phyloP scores from a whole-genome alignment of 2,888 invertebrate genomes.

The Drosophila sordidula region DNA sequence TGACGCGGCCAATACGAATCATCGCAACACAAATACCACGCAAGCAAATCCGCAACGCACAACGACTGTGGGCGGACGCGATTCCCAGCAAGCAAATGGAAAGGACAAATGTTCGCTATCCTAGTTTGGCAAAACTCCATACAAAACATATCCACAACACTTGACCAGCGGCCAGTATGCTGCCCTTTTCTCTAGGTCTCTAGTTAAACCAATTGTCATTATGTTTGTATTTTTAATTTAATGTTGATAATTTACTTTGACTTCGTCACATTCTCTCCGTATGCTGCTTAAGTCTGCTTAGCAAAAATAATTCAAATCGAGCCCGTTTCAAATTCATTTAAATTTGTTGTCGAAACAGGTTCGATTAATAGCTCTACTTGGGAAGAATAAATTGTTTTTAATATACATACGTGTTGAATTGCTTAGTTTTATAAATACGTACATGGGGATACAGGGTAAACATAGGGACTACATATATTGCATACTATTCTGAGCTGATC shows the following conservation, averaged over 20 bases:
- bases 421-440: constrained; percentile 65
- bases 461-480: constrained; percentile 49
- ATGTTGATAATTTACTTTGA: constrained; percentile 71
- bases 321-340: constrained; percentile 13
- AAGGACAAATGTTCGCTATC: constrained; percentile 84
- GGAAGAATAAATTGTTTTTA: constrained; percentile 44
- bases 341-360: constrained; percentile 17
- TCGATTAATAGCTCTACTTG: constrained; percentile 53
- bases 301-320: constrained; percentile 64
- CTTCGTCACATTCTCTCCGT: constrained; percentile 73
- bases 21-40: constrained; percentile 49
- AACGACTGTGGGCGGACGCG: constrained; percentile 77
- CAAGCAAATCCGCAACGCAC: constrained; percentile 51
- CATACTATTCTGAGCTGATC: constrained; percentile 44
- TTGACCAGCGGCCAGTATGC: constrained; percentile 60
- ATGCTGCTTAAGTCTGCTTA: constrained; percentile 55
- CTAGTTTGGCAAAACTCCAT: constrained; percentile 57
- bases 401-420: constrained; percentile 70
- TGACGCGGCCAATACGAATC: constrained; percentile 83
- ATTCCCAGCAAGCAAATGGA: constrained; percentile 60
- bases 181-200: constrained; percentile 41
- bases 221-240: constrained; percentile 44
- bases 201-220: constrained; percentile 46
- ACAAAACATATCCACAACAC: constrained; percentile 47
- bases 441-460: constrained; percentile 28